These are phyloP conservation scores for Mionectes olivaceus DNA, from an alignment of 2,797 vertebrate species.

Conservation along the genomic window DNA sequence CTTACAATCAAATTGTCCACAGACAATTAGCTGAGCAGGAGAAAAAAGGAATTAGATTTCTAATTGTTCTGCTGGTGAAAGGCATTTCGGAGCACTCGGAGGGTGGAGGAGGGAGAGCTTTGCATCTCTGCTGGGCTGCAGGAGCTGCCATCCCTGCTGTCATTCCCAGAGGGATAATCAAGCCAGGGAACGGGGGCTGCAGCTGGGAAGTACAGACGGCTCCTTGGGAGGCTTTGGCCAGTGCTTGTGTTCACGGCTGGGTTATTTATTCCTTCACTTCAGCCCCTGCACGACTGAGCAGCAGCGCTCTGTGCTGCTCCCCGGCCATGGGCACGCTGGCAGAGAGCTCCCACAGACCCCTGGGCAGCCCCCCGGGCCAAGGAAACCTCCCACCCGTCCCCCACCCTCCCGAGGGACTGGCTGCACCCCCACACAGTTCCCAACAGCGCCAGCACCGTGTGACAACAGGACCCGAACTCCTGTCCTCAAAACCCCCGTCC, in stretches of 20 bases:
- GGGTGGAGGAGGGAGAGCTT: slow-evolving; percentile 4
- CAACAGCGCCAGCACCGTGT: fast-evolving
- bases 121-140: not conserved
- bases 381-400: not conserved
- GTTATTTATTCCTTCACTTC: not conserved
- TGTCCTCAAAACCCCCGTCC: not conserved
- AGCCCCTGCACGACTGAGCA: not conserved
- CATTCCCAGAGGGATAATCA: not conserved
- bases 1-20: slow-evolving; percentile 80
- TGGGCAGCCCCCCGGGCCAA: not conserved
- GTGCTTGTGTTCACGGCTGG: not conserved
- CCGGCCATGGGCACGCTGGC: not conserved
- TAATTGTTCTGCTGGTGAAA: slow-evolving; percentile 78
- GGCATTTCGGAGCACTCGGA: not conserved
- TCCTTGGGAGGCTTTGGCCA: slow-evolving; percentile 41
- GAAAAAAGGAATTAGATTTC: slow-evolving; percentile 78
- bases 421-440: not conserved
- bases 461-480: fast-evolving
- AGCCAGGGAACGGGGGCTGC: not conserved
- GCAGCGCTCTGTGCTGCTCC: not conserved
- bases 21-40: slow-evolving; percentile 80
- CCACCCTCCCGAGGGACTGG: not conserved
- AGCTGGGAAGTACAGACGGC: slow-evolving; percentile 22
- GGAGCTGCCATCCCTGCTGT: slow-evolving; percentile 16
- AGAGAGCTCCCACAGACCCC: fast-evolving